Evolutionary conservation across 2,888 invertebrate species (phyloP).

Genomic region (Orthonevra nobilis): DNA sequence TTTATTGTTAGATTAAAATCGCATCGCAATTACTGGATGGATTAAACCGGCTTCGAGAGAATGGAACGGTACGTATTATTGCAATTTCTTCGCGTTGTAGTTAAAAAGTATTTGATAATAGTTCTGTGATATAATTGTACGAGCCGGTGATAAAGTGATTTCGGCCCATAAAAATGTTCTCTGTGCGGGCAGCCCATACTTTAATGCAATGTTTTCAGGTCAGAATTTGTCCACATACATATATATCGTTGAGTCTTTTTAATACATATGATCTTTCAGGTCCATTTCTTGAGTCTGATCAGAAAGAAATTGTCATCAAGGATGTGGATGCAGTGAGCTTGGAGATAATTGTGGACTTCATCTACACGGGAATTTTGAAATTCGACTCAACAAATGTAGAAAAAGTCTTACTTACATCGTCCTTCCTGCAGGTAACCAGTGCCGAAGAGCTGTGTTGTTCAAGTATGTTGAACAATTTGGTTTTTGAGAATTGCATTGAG

Average conservation of each 20-base stretch:
- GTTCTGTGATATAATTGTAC: conserved; percentile 73
- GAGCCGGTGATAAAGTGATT: conserved; percentile 67
- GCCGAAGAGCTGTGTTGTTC: conserved; percentile 72
- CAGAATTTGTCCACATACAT: conserved; percentile 3
- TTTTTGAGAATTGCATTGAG: conserved; percentile 73
- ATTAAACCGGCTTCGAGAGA: conserved; percentile 17
- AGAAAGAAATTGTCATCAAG: conserved; percentile 72
- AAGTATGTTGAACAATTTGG: conserved; percentile 71
- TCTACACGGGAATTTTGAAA: conserved; percentile 73
- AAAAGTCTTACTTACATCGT: conserved; percentile 71
- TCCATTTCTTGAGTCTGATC: conserved; percentile 72
- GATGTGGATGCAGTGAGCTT: conserved; percentile 72
- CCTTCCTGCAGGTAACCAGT: conserved; percentile 73
- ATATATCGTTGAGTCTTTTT: neutral
- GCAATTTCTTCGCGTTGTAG: too few species aligned
- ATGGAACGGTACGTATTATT: conserved; percentile 32
- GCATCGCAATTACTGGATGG: conserved; percentile 33
- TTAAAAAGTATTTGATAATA: conserved; percentile 28
- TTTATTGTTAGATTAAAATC: conserved; percentile 10
- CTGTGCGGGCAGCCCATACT: conserved; percentile 74
- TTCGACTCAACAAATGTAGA: conserved; percentile 71
- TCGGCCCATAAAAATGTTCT: conserved; percentile 73
- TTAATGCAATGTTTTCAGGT: conserved; percentile 74
- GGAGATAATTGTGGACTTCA: conserved; percentile 72
- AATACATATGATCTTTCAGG: conserved; percentile 50